Evolutionary conservation across 2,888 invertebrate species (phyloP).

Genomic region (Eupeodes luniger): DNA sequence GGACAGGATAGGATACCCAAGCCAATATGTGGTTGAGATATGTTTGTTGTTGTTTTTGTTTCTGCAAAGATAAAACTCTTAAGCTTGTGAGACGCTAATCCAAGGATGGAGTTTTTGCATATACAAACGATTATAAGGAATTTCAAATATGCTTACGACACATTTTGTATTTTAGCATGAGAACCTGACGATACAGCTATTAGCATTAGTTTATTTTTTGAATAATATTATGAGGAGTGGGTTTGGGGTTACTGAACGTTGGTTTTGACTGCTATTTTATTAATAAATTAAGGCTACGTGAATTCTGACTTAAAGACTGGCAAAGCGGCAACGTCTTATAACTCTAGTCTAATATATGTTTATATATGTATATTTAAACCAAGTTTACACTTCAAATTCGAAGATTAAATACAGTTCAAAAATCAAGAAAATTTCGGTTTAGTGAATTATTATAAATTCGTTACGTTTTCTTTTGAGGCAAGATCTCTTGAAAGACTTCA

Average conservation of each 20-base stretch:
- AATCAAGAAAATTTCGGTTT: too few relatives aligned
- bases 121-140: constrained; percentile 34
- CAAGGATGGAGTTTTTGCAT: constrained; percentile 43
- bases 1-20: not conserved
- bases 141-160: constrained; percentile 48
- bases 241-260: not conserved
- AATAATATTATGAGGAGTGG: not conserved
- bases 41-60: not conserved
- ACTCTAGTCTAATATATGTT: too few relatives aligned
- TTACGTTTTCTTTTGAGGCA: too few relatives aligned
- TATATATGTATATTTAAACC: too few relatives aligned
- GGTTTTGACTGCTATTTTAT: not conserved
- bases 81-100: constrained; percentile 16
- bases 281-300: not conserved
- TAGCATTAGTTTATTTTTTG: not conserved
- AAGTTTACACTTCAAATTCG: too few relatives aligned
- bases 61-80: constrained; percentile 17
- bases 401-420: too few relatives aligned
- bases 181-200: constrained; percentile 1
- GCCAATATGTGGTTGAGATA: not conserved
- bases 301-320: not conserved
- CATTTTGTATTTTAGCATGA: constrained; percentile 45
- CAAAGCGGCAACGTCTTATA: too few relatives aligned
- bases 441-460: too few relatives aligned
- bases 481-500: too few relatives aligned